Evolutionary conservation across 2,888 invertebrate genomes (phyloP), one percentile per base, ranked within the genome.

Genomic region (Apeira syringaria): DNA sequence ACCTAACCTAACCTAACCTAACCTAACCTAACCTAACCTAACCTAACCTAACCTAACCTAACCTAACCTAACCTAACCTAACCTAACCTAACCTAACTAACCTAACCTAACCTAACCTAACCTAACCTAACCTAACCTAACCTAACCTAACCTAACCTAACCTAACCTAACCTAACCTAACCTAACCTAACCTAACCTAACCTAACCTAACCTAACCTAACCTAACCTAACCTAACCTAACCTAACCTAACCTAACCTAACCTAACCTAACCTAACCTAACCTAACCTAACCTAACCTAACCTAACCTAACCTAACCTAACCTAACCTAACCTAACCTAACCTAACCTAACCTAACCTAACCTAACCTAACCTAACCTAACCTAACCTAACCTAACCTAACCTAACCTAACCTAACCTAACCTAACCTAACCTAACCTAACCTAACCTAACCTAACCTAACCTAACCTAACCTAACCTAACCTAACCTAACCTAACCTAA

Each of bases 401-500:
- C 18, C 31, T 20, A 31, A 31, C 31, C 28, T 28, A 28, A 28
- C 28, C 28, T 28, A 28, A 28, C 28, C 28, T 28, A 28, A 28
- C 28, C 28, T 28, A 28, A 28, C 28, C 28, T 28, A 28, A 28
- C 28, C 28, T 28, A 28, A 28, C 28, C 28, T 28, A 28, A 28
- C 28, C 28, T 28, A 28, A 28, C 28, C 28, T 28, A 28, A 28
- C 26, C 28, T 28, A 28, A 28, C 28, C 28, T 28, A 28, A 20
- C 11, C 31, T 20, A 18, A 31, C 31, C 31, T 28, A 31, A 20
- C 20, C 31, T 31, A 31, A 31, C 31, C 31, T 31, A 30, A 30
- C 30, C 30, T 30, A 30, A 30, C 30, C 30, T 30, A 30, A 30
- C 30, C 30, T 30, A 30, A 30, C 30, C 30, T n/a, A n/a, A n/a